Percentiles rank a stretch among this genome's conserved stretches.
phyloP scores from a whole-genome alignment of 1,140 invertebrate genomes.

The Lanistes nyassanus region DNA sequence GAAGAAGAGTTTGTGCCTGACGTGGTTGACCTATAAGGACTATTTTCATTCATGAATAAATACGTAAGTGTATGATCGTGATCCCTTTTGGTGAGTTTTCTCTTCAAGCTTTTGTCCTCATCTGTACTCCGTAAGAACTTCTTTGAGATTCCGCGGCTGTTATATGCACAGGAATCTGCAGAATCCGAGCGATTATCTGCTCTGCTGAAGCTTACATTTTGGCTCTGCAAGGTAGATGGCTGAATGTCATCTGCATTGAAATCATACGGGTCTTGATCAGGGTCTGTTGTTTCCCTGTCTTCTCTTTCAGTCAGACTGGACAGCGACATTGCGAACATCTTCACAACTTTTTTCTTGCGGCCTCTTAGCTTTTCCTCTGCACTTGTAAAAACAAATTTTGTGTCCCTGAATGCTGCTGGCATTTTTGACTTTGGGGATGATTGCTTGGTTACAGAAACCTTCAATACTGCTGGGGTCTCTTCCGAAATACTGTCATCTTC shows the following conservation, averaged over 20 bases:
- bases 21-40: no score
- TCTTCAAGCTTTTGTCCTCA: no score
- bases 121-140: no score
- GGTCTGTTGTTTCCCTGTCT: neutral
- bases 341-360: neutral
- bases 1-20: no score
- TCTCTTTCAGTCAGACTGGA: constrained; percentile 11
- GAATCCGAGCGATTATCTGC: neutral
- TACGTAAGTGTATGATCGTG: no score
- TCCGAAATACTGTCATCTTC: neutral
- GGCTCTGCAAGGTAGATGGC: neutral
- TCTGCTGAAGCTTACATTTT: neutral
- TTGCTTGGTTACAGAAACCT: neutral
- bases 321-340: constrained; percentile 14
- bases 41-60: no score
- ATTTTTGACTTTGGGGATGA: neutral
- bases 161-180: neutral
- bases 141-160: no score
- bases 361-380: neutral
- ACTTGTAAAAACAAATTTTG: neutral
- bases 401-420: neutral
- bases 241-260: neutral
- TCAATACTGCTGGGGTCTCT: no score
- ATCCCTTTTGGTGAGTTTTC: no score
- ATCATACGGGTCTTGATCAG: constrained; percentile 8